A percentile compares a stretch with the other conserved stretches of the same genome.
Conservation (phyloP, 1,140 invertebrate genomes). For the Sitophilus oryzae region DNA sequence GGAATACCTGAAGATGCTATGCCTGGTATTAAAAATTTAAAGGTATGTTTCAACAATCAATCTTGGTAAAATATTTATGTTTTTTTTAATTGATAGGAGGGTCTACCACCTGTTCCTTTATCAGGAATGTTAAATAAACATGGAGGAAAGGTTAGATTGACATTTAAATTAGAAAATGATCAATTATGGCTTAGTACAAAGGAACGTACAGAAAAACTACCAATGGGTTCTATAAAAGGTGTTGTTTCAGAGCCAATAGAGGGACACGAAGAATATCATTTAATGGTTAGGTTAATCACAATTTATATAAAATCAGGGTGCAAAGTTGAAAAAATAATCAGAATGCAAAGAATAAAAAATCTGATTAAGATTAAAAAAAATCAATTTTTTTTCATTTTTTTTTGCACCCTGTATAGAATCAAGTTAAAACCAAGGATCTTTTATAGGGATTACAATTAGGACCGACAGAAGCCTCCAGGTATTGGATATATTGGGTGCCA, state of each 20-base stretch:
- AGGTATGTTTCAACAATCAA: constrained; percentile 47
- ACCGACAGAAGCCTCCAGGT: constrained; percentile 80
- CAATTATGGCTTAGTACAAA: constrained; percentile 92
- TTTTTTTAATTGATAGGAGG: constrained; percentile 54
- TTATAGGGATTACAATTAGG: constrained; percentile 74
- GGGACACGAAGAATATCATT: constrained; percentile 88
- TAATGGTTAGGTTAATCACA: constrained; percentile 87
- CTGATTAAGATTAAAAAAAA: too few species aligned
- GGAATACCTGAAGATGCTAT: constrained; percentile 86
- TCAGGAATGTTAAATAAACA: constrained; percentile 89
- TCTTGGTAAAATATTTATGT: background rate
- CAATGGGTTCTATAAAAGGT: constrained; percentile 85
- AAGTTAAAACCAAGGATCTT: constrained; percentile 1
- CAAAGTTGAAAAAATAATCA: too few species aligned
- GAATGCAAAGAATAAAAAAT: too few species aligned
- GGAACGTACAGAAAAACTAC: constrained; percentile 88
- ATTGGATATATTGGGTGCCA: constrained; percentile 95
- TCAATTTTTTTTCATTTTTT: background rate
- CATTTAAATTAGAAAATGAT: constrained; percentile 88
- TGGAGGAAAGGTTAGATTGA: constrained; percentile 87
- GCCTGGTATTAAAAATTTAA: constrained; percentile 77
- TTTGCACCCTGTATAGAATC: too few species aligned
- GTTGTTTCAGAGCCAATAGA: constrained; percentile 79
- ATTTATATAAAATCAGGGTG: too few species aligned
- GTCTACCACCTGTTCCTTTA: constrained; percentile 74